Percentiles rank a stretch among this genome's conserved stretches.
Conservation (phyloP, 2,888 invertebrate genomes). For the Rhagophthalmus giganteus region DNA sequence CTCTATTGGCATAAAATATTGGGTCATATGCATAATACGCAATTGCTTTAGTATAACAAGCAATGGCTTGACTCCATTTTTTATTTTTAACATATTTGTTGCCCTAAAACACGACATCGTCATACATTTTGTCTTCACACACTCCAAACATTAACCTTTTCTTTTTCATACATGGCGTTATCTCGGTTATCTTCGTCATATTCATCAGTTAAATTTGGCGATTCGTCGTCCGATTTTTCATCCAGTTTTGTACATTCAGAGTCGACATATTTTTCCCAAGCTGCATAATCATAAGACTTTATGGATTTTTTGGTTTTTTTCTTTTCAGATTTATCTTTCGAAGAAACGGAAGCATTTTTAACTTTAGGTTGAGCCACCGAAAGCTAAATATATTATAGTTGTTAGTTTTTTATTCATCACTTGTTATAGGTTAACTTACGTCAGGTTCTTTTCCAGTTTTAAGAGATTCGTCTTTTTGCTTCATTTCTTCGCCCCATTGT, state of each 20-base stretch:
- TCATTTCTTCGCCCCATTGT: conserved; percentile 74
- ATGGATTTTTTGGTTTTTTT: conserved; percentile 54
- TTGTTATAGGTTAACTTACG: conserved; percentile 50
- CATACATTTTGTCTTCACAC: too few relatives aligned
- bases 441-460: conserved; percentile 54
- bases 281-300: conserved; percentile 65
- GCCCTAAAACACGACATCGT: conserved; percentile 70
- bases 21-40: conserved; percentile 77
- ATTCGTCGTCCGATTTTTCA: conserved; percentile 53
- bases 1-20: conserved; percentile 84
- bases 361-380: conserved; percentile 19
- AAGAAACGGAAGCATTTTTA: conserved; percentile 45
- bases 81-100: conserved; percentile 77
- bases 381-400: too few relatives aligned
- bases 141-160: conserved; percentile 65
- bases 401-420: neutral
- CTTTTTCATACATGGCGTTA: conserved; percentile 70
- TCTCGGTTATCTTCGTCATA: conserved; percentile 61
- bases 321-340: conserved; percentile 38
- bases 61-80: conserved; percentile 84
- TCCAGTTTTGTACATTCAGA: conserved; percentile 68
- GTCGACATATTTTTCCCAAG: conserved; percentile 79
- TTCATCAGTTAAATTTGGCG: conserved; percentile 57
- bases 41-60: conserved; percentile 87
- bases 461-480: conserved; percentile 62